Percentiles rank a stretch among this genome's conserved stretches.
These are phyloP conservation scores for Panulirus ornatus DNA, from an alignment of 1,140 invertebrate genomes.

Conservation along the genomic window DNA sequence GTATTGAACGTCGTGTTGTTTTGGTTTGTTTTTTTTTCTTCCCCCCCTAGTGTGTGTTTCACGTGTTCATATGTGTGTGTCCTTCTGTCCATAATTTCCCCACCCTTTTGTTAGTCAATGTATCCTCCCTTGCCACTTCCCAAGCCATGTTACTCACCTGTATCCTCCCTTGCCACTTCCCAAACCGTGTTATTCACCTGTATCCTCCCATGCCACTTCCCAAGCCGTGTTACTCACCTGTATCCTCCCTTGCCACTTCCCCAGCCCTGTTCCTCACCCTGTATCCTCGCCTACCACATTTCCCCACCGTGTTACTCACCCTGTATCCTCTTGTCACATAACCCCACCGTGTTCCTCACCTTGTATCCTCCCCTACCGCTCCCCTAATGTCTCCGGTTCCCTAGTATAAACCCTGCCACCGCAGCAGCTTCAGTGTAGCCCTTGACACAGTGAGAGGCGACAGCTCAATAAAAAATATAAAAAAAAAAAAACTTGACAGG, in stretches of 20 bases:
- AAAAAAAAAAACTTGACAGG: too few species aligned
- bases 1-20: neutral
- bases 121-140: neutral
- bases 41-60: neutral
- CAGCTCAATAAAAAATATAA: too few species aligned
- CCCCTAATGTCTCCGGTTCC: slow-evolving; percentile 2
- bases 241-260: neutral
- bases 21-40: neutral
- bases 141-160: neutral
- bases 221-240: neutral
- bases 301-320: neutral
- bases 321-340: neutral
- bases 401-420: too few species aligned
- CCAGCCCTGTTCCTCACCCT: neutral
- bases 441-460: too few species aligned
- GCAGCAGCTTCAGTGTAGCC: too few species aligned
- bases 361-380: neutral
- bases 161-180: neutral
- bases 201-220: neutral
- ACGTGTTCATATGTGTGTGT: neutral
- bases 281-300: neutral
- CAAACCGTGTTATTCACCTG: neutral
- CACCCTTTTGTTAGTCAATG: neutral
- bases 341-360: neutral
- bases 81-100: neutral